Evolutionary conservation across 1,140 invertebrate genomes (phyloP).

Genomic region (Megalonaias nervosa): DNA sequence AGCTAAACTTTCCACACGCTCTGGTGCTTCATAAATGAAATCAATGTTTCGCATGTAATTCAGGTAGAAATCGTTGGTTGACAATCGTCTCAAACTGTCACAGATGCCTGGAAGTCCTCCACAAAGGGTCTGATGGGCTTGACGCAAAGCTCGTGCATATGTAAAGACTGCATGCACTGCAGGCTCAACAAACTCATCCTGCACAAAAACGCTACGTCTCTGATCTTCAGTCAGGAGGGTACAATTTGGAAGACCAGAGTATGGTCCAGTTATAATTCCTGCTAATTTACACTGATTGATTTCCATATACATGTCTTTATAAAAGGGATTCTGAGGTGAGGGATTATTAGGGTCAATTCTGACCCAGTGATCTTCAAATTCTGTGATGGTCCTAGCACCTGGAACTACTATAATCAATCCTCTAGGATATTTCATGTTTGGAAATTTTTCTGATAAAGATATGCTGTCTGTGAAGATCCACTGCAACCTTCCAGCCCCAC

Average conservation of each 20-base stretch:
- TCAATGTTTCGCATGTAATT: constrained; percentile 69
- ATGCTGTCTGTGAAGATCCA: constrained; percentile 62
- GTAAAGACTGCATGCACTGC: constrained; percentile 70
- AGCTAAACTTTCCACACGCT: constrained; percentile 66
- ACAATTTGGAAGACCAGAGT: constrained; percentile 24
- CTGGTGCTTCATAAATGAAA: constrained; percentile 62
- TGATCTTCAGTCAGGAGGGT: constrained; percentile 29
- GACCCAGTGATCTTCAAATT: constrained; percentile 70
- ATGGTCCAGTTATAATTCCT: constrained; percentile 26
- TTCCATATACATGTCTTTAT: constrained; percentile 67
- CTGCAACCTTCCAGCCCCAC: constrained; percentile 54
- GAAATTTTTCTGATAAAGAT: constrained; percentile 44
- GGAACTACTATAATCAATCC: constrained; percentile 59
- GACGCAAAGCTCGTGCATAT: constrained; percentile 68
- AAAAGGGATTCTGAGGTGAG: constrained; percentile 68
- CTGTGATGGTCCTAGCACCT: constrained; percentile 53
- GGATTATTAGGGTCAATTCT: constrained; percentile 62
- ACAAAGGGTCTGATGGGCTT: constrained; percentile 68
- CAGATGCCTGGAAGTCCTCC: constrained; percentile 61
- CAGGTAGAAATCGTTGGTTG: constrained; percentile 63
- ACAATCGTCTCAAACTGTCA: constrained; percentile 55
- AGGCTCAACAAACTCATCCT: constrained; percentile 68
- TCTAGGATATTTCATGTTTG: constrained; percentile 46
- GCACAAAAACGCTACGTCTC: constrained; percentile 48
- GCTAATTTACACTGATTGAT: constrained; percentile 51